A percentile compares a stretch with the other conserved stretches of the same genome.
phyloP scores from a whole-genome alignment of 1,140 invertebrate species.

The Caerostris darwini region DNA sequence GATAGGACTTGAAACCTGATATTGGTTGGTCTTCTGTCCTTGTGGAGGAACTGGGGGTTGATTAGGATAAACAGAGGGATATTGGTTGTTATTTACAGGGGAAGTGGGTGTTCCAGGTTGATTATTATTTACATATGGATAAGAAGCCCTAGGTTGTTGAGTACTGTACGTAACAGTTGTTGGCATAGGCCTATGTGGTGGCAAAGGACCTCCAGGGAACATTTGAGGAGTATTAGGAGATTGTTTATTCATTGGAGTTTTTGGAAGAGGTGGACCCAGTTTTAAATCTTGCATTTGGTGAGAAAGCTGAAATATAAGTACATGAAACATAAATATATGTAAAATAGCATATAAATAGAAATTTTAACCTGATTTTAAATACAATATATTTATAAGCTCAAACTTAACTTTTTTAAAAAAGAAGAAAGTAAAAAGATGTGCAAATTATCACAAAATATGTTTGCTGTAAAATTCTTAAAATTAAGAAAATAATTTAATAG shows the following conservation, averaged over 20 bases:
- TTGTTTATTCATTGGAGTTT: not conserved
- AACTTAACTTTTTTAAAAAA: too few relatives aligned
- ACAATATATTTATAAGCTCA: too few relatives aligned
- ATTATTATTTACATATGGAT: slow-evolving; percentile 70
- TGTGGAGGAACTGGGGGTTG: not conserved
- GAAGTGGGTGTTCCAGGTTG: not conserved
- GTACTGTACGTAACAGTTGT: slow-evolving; percentile 57
- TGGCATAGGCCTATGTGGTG: slow-evolving; percentile 16
- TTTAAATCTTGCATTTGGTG: slow-evolving; percentile 67
- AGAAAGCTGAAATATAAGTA: slow-evolving; percentile 56
- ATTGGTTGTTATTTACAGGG: slow-evolving; percentile 42
- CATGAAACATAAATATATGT: too few relatives aligned
- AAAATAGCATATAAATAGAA: too few relatives aligned
- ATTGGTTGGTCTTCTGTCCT: not conserved
- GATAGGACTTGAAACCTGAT: not conserved
- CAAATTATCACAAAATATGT: too few relatives aligned
- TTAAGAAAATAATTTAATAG: too few relatives aligned
- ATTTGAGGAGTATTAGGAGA: not conserved
- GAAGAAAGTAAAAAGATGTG: too few relatives aligned
- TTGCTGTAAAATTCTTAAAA: too few relatives aligned
- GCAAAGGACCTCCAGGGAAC: slow-evolving; percentile 8
- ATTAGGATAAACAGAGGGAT: not conserved
- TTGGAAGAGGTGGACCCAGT: slow-evolving; percentile 77
- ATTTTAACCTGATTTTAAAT: too few relatives aligned
- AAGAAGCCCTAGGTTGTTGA: slow-evolving; percentile 15